Conservation (phyloP, 2,888 invertebrate species). For the Calliphora vomitoria region DNA sequence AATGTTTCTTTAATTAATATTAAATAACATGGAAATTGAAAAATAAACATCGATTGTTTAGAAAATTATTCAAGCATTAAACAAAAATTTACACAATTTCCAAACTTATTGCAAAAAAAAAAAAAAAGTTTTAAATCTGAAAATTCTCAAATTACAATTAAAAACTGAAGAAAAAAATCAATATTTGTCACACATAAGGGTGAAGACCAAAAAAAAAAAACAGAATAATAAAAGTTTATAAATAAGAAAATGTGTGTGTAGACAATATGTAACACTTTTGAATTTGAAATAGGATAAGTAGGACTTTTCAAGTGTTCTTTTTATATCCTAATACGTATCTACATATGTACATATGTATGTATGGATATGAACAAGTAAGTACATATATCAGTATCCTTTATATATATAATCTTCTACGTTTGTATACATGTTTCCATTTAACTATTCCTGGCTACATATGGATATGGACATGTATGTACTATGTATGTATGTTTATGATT, state of each 20-base stretch:
- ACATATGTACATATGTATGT: background rate
- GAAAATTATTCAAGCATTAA: constrained; percentile 70
- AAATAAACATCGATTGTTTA: background rate
- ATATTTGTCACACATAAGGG: constrained; percentile 67
- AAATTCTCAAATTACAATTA: constrained; percentile 35
- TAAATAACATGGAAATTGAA: constrained; percentile 13
- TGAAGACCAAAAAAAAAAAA: constrained; percentile 12
- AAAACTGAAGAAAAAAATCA: constrained; percentile 57
- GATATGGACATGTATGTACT: background rate
- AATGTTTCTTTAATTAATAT: background rate
- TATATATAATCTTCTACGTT: background rate
- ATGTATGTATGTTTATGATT: constrained; percentile 8
- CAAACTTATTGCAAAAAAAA: constrained; percentile 8
- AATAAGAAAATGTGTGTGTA: background rate
- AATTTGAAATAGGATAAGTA: background rate
- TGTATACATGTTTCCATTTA: background rate
- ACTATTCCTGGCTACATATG: background rate
- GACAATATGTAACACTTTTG: constrained; percentile 28
- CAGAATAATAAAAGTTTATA: background rate
- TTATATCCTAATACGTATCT: background rate
- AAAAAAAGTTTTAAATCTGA: background rate
- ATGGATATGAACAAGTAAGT: background rate
- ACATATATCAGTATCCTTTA: background rate
- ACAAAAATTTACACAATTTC: constrained; percentile 62
- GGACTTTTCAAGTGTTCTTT: constrained; percentile 34